These are phyloP conservation scores for Palythoa heliodiscus DNA, from an alignment of 92 coral and sea anemone genomes.

Conservation along the genomic window DNA sequence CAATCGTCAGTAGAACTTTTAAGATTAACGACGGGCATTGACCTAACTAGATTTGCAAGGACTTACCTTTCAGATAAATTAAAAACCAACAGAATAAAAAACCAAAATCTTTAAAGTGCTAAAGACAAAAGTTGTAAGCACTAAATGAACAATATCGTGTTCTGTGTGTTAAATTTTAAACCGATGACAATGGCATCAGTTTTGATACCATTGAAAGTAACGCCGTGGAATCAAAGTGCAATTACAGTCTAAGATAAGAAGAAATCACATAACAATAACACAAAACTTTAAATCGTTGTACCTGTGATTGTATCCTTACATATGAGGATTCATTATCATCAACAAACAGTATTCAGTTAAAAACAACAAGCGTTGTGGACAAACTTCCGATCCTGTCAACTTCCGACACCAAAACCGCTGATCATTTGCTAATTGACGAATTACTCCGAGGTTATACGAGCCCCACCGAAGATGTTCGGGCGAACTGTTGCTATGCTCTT, in stretches of 20 bases:
- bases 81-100: background rate
- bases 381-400: conserved; percentile 31
- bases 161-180: background rate
- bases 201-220: background rate
- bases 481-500: background rate
- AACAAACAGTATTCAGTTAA: background rate
- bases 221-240: background rate
- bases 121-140: background rate
- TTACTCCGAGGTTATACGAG: conserved; percentile 26
- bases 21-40: background rate
- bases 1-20: background rate
- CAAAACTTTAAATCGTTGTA: background rate
- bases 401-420: conserved; percentile 7
- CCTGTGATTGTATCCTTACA: background rate
- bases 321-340: background rate
- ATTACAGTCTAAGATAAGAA: background rate
- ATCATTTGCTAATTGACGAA: conserved; percentile 3
- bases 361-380: background rate
- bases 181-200: background rate
- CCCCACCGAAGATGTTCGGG: background rate
- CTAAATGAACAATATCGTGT: background rate
- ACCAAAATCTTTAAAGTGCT: background rate
- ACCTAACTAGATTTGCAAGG: no score
- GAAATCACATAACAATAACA: background rate
- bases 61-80: background rate